Evolutionary conservation across 30 jellyfish, hydroid and myxozoan species (phyloP).

Genomic region (Pelagia noctiluca): DNA sequence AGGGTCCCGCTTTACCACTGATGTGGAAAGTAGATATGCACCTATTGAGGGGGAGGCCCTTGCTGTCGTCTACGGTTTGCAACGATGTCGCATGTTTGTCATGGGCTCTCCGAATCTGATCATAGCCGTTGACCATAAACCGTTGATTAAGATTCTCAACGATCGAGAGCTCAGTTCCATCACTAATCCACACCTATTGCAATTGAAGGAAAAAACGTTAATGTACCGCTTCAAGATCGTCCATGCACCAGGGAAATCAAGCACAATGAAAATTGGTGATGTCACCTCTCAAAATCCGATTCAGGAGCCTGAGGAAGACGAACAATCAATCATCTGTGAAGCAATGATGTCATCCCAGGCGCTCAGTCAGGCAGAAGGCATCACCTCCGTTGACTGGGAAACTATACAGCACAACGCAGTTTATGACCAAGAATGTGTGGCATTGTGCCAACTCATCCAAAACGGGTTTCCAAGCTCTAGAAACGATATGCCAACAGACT

Average conservation of each 20-base stretch:
- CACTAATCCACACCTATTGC: constrained; percentile 47
- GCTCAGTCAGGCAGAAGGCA: neutral
- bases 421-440: neutral
- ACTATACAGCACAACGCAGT: neutral
- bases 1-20: constrained; percentile 77
- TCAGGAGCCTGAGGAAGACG: constrained; percentile 1
- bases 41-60: constrained; percentile 78
- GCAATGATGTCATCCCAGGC: neutral
- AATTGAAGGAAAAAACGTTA: constrained; percentile 46
- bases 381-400: neutral
- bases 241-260: constrained; percentile 51
- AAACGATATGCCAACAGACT: neutral
- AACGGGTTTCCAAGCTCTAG: neutral
- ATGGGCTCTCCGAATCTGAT: constrained; percentile 56
- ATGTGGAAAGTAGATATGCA: constrained; percentile 56
- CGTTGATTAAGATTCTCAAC: constrained; percentile 33
- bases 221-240: constrained; percentile 48
- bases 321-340: neutral
- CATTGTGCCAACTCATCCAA: neutral
- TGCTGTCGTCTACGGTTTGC: constrained; percentile 54
- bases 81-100: constrained; percentile 32
- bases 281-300: constrained; percentile 16
- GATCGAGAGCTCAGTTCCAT: constrained; percentile 50
- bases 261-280: neutral
- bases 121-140: constrained; percentile 78